Base-by-base conservation (phyloP, 30 jellyfish, hydroid and myxozoan genomes). In the Turritopsis dohrnii region DNA sequence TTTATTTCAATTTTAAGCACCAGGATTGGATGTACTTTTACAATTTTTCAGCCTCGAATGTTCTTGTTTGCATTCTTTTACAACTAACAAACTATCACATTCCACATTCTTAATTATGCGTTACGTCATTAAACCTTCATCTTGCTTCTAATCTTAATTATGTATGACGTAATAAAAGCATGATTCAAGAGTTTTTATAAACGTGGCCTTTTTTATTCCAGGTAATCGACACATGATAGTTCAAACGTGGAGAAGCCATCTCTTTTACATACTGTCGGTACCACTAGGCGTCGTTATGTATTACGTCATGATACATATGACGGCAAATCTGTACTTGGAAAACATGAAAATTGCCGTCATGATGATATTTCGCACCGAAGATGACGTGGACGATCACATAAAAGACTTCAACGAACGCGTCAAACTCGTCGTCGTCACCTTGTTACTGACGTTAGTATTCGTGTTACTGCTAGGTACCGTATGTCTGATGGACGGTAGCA, bases 181-280 rank as follows among this genome's bases (percentile, higher is more conserved):
- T n/a, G n/a, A n/a, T n/a, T n/a, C n/a, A n/a, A n/a, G n/a, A n/a
- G n/a, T n/a, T n/a, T n/a, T n/a, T n/a, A n/a, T n/a, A n/a, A n/a
- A n/a, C n/a, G n/a, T n/a, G n/a, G 60, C 60, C 16, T 7, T 74
- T 24, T 13, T 74, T 17, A 16, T 74, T 27, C 65, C 65, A 74
- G 83, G 83, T 23, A 74, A 74, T n/a, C 83, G 83, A n/a, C 71
- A 29, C n/a, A 74, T 74, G 83, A 74, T n/a, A 21, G 60, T 74
- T 41, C 53, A 74, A 29, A 74, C 83, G 41, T 74, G 53, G 83
- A 19, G 23, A 22, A 41, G 83, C 9, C 83, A 74, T n/a, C 65
- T 74, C 8, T 74, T 74, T 0, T 74, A 74, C n/a, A 71, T 74
- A 7, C 24, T 74, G 3, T 24, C 83, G 26, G 83, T 30, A 22